Evolutionary conservation across 1,140 invertebrate genomes (phyloP).

Genomic region (Samia ricini): DNA sequence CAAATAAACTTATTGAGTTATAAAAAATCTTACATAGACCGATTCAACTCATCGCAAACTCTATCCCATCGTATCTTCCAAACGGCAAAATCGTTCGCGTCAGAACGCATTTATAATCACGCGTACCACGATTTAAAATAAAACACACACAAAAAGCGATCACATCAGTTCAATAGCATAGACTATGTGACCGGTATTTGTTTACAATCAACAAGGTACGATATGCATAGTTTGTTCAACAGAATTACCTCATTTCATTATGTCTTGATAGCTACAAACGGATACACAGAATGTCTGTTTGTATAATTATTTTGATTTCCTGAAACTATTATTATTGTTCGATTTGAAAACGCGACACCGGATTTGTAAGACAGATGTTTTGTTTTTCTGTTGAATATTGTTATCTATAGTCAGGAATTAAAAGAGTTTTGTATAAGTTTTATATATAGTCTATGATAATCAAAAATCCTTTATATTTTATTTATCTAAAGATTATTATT

Average conservation of each 20-base stretch:
- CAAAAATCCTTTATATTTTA: too few species aligned
- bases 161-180: neutral
- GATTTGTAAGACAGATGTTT: neutral
- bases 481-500: too few species aligned
- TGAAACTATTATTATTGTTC: neutral
- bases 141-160: neutral
- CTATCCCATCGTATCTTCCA: conserved; percentile 56
- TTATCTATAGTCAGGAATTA: neutral
- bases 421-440: too few species aligned
- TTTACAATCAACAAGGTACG: conserved; percentile 21
- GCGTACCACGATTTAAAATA: neutral
- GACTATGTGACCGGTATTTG: conserved; percentile 9
- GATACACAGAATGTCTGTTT: conserved; percentile 1
- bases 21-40: conserved; percentile 40
- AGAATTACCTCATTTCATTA: conserved; percentile 37
- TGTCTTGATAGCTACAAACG: conserved; percentile 9
- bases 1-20: neutral
- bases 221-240: conserved; percentile 9
- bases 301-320: neutral
- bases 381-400: neutral
- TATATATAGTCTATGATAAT: too few species aligned
- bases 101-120: conserved; percentile 35
- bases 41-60: conserved; percentile 43
- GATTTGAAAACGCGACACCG: neutral
- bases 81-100: conserved; percentile 41